Evolutionary conservation across 2,113 vertebrate species (phyloP).

Genomic region (Dasyurus viverrinus): DNA sequence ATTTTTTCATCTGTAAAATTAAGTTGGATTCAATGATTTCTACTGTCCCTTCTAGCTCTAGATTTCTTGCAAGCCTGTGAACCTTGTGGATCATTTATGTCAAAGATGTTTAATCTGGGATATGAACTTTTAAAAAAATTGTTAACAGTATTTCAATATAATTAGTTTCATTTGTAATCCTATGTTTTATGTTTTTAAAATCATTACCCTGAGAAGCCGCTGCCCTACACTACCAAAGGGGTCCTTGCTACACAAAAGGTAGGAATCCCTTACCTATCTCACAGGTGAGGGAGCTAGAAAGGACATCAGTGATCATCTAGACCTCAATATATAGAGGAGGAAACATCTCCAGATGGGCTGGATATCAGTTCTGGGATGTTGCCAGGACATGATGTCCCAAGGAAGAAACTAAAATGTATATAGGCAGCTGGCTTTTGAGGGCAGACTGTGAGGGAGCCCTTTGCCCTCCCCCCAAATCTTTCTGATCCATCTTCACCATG

Average conservation of each 20-base stretch:
- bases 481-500: background rate
- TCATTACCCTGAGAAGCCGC: background rate
- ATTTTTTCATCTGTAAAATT: background rate
- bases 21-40: background rate
- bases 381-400: background rate
- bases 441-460: background rate
- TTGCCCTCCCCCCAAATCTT: background rate
- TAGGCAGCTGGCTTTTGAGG: background rate
- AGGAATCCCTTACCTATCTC: background rate
- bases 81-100: background rate
- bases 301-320: background rate
- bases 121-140: background rate
- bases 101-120: background rate
- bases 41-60: background rate
- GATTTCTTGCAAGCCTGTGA: background rate
- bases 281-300: background rate
- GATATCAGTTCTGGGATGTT: background rate
- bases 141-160: background rate
- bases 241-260: background rate
- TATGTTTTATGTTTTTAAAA: background rate
- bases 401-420: background rate
- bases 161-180: background rate
- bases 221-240: background rate
- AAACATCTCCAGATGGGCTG: background rate
- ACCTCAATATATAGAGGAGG: background rate